These are phyloP conservation scores for Sphaerodactylus townsendi DNA, from an alignment of 2,113 vertebrate genomes.

Conservation along the genomic window DNA sequence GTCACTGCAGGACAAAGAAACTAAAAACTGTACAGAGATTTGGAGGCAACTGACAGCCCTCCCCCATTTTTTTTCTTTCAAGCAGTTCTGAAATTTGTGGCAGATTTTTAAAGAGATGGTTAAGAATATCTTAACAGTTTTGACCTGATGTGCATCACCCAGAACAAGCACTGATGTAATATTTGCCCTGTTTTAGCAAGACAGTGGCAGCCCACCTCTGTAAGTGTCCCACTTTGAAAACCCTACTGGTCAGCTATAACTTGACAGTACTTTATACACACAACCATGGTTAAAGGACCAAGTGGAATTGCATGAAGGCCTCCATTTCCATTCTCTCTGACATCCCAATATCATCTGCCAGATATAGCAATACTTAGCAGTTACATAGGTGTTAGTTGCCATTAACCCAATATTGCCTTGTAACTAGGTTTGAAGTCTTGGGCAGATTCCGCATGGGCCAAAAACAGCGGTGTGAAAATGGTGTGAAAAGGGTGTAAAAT, in stretches of 20 bases:
- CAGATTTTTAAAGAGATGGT: neutral
- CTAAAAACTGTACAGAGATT: slow-evolving; percentile 1
- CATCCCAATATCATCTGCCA: neutral
- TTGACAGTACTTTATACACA: too few species aligned
- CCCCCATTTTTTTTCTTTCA: neutral
- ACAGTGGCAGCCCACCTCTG: too few species aligned
- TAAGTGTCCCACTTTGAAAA: too few species aligned
- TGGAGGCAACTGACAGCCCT: neutral
- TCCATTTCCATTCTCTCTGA: neutral
- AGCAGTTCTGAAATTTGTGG: neutral
- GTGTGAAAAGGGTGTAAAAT: too few species aligned
- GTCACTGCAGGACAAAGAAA: slow-evolving; percentile 17
- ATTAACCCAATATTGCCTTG: neutral
- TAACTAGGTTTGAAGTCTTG: neutral
- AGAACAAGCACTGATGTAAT: neutral
- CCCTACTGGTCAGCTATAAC: too few species aligned
- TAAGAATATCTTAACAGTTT: neutral
- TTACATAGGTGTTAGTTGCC: neutral
- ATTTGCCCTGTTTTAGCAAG: too few species aligned
- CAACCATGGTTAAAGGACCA: too few species aligned
- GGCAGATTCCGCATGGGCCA: too few species aligned
- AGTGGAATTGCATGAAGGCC: neutral
- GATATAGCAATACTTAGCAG: neutral
- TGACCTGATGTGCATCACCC: neutral
- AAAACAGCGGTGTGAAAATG: too few species aligned